phyloP scores from a whole-genome alignment of 2,113 vertebrate species.

The Cynopterus brachyotis region DNA sequence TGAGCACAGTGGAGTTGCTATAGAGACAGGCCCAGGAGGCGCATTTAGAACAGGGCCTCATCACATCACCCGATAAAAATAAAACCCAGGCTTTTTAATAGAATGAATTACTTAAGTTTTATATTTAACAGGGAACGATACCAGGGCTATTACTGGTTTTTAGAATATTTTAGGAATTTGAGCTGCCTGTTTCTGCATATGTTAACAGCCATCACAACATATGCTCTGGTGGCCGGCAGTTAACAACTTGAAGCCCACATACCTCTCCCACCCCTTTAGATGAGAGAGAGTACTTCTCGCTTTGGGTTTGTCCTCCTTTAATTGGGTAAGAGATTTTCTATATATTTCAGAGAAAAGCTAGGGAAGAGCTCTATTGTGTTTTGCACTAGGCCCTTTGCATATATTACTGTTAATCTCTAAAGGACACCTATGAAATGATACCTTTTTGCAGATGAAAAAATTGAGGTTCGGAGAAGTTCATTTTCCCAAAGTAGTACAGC shows the following conservation, averaged over 20 bases:
- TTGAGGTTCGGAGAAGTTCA: background rate
- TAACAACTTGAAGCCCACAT: background rate
- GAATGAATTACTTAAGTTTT: slow-evolving; percentile 84
- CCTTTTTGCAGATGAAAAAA: background rate
- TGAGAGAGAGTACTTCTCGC: background rate
- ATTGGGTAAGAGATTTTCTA: background rate
- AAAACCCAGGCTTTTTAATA: slow-evolving; percentile 85
- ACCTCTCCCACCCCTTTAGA: background rate
- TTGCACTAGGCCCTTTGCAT: background rate
- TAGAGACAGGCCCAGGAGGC: slow-evolving; percentile 68
- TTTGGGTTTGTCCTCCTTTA: background rate
- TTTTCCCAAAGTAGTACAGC: background rate
- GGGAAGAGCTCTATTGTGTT: background rate
- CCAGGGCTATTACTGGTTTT: slow-evolving; percentile 84
- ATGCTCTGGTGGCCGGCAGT: background rate
- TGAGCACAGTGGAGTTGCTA: slow-evolving; percentile 59
- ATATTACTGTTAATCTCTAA: background rate
- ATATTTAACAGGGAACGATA: slow-evolving; percentile 84
- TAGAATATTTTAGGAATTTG: slow-evolving; percentile 84
- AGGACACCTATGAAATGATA: background rate
- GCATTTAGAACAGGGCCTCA: slow-evolving; percentile 79
- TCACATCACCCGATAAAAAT: slow-evolving; percentile 86
- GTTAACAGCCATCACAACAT: slow-evolving; percentile 79
- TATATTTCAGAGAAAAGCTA: background rate
- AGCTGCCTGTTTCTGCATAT: slow-evolving; percentile 78